Conservation (phyloP, 2,888 invertebrate species). For the Tipula helvola region DNA sequence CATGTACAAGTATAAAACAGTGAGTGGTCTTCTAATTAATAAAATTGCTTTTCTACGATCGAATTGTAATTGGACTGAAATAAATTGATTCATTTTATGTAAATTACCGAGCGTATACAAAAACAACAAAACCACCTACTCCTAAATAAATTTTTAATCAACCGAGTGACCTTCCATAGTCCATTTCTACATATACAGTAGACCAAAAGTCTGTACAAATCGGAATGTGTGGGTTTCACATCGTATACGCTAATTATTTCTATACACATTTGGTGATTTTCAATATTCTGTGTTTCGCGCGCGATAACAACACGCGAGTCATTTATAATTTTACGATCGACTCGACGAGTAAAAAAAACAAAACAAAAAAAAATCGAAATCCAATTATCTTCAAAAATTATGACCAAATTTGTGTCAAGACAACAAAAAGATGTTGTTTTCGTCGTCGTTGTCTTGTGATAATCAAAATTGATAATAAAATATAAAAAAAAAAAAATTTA, state of each 20-base stretch:
- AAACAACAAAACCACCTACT: background rate
- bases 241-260: background rate
- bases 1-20: background rate
- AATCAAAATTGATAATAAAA: background rate
- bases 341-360: background rate
- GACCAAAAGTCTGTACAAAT: background rate
- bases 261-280: background rate
- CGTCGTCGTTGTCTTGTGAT: background rate
- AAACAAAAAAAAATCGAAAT: background rate
- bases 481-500: background rate
- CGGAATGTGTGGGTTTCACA: background rate
- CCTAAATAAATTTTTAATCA: background rate
- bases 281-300: background rate
- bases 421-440: conserved; percentile 4
- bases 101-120: background rate
- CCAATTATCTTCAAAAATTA: background rate
- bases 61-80: background rate
- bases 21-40: background rate
- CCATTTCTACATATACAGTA: background rate
- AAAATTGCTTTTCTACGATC: background rate
- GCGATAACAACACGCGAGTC: background rate
- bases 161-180: background rate
- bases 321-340: background rate
- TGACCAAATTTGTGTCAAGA: conserved; percentile 4
- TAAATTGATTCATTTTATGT: background rate